Base-by-base conservation (phyloP, 2,888 invertebrate genomes). In the Abscondita cerata region DNA sequence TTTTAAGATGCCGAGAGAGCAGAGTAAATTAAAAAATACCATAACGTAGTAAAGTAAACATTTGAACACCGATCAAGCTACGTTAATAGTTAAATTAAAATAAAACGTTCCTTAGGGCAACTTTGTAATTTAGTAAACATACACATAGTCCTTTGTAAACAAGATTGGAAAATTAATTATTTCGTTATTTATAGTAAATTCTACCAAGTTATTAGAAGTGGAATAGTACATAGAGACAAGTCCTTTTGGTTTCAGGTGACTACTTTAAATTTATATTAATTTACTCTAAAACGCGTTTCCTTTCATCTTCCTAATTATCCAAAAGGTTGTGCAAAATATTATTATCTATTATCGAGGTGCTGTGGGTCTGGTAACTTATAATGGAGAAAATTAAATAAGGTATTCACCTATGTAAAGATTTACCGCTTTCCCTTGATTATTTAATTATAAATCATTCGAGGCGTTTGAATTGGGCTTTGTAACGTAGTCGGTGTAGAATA, bases 221-320 rank as follows among this genome's bases (percentile, higher is more conserved):
- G 53, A 59, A 59, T 58, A 51, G 44, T 51, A 65, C 59, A 59
- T 65, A 59, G 56, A 38, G 62, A 6, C 6, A 25, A 6, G 6
- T 61, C 41, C 53, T 40, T 56, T 60, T 56, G 47, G 65, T 54
- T 63, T 19, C 44, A 57, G 52, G 47, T 57, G 61, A 63, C 52
- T 65, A 52, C 61, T 66, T 67, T 66, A 53, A 63, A 62, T 64
- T 67, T 64, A 66, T n/a, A 69, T 71, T 70, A 73, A 73, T 72
- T 72, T 72, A 62, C 68, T 68, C 71, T 70, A 69, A 71, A 72
- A 72, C 70, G 71, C 70, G 72, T 67, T 72, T 65, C 70, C 73
- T 74, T 74, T 74, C 73, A 74, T 74, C 74, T 73, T 74, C 67
- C 68, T 73, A 74, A 74, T 74, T 73, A 72, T 71, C 69, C 69